These are phyloP conservation scores for Ageneiosus marmoratus DNA, from an alignment of 2,113 vertebrate species.

Conservation along the genomic window DNA sequence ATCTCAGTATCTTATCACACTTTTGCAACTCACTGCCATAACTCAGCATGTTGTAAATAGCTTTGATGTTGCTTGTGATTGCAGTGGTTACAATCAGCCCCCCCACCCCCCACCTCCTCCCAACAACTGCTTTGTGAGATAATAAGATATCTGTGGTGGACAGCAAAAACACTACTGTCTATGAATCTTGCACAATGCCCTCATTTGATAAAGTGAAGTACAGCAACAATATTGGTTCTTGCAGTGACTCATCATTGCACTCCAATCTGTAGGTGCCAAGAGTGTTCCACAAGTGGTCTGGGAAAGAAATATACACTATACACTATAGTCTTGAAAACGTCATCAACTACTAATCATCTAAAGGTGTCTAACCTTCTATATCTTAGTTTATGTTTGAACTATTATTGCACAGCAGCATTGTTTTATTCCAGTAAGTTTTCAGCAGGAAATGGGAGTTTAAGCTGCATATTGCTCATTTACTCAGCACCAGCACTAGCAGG, in stretches of 20 bases:
- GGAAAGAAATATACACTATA: not conserved
- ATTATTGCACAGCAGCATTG: constrained; percentile 2
- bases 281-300: not conserved
- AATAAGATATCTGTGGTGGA: not conserved
- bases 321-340: not conserved
- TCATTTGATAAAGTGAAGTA: not conserved
- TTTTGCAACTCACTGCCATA: constrained; percentile 27
- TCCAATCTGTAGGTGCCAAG: not conserved
- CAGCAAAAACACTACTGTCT: not conserved
- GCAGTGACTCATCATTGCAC: not conserved
- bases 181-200: not conserved
- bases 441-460: constrained; percentile 3
- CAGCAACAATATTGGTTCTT: not conserved
- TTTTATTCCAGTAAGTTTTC: constrained; percentile 4
- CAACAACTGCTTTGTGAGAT: not conserved
- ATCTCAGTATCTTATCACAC: constrained; percentile 16
- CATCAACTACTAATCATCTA: not conserved
- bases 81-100: not conserved
- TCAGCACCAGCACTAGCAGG: constrained; percentile 7
- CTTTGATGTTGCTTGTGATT: constrained; percentile 8
- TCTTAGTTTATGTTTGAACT: not conserved
- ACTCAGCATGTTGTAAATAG: not conserved
- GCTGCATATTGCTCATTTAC: constrained; percentile 24
- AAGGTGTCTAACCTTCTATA: too few species aligned
- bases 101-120: too few species aligned